Conservation (phyloP, 2,888 invertebrate genomes). For the Acanthosepion esculentum region DNA sequence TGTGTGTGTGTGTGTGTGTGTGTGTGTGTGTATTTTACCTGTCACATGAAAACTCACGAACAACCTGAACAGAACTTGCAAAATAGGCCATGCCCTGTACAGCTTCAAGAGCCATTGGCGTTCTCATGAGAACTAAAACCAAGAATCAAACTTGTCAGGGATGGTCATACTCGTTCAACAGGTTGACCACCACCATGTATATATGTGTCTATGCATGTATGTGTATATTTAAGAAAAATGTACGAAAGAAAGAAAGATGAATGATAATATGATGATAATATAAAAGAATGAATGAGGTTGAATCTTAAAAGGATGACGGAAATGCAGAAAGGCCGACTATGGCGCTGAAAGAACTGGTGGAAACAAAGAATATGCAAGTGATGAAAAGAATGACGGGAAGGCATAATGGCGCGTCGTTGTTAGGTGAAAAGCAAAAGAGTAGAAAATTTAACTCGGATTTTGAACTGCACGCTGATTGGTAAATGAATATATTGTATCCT, state of each 20-base stretch:
- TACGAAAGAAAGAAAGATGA: background rate
- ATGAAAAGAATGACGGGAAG: background rate
- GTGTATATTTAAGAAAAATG: background rate
- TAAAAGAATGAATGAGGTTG: background rate
- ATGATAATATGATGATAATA: background rate
- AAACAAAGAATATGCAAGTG: background rate
- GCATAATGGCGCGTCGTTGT: background rate
- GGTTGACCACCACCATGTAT: background rate
- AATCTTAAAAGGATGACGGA: background rate
- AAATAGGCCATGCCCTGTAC: too few relatives aligned
- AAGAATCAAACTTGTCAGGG: too few relatives aligned
- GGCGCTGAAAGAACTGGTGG: background rate
- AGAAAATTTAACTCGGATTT: background rate
- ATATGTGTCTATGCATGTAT: slow-evolving; percentile 38
- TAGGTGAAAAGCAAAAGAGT: background rate
- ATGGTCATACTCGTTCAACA: too few relatives aligned
- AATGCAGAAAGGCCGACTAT: background rate
- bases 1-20: too few relatives aligned
- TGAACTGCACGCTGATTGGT: background rate
- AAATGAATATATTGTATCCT: too few relatives aligned
- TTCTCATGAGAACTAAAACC: too few relatives aligned
- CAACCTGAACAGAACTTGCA: too few relatives aligned
- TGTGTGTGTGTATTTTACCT: too few relatives aligned
- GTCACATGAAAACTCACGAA: too few relatives aligned
- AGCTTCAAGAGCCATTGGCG: too few relatives aligned